phyloP scores from a whole-genome alignment of 2,113 vertebrate genomes.

The Meleagris gallopavo region DNA sequence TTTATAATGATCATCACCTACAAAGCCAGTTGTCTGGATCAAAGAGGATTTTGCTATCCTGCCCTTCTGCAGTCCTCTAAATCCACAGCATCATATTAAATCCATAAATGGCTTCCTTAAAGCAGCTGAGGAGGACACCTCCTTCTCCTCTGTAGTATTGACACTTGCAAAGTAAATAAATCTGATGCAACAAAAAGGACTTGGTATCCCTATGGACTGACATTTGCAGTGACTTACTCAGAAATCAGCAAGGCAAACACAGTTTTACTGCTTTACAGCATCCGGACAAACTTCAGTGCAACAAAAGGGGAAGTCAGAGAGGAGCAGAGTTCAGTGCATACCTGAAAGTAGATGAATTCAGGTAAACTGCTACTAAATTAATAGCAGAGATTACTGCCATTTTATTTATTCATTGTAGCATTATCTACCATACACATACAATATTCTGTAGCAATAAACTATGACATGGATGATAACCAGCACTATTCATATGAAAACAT shows the following conservation, averaged over 20 bases:
- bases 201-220: not conserved
- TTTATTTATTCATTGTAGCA: not conserved
- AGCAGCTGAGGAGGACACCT: not conserved
- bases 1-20: slow-evolving; percentile 10
- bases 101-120: slow-evolving; percentile 5
- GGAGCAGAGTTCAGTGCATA: not conserved
- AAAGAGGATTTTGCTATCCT: not conserved
- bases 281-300: not conserved
- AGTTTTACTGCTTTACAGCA: not conserved
- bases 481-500: not conserved
- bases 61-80: slow-evolving; percentile 16
- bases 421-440: not conserved
- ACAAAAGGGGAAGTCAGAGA: not conserved
- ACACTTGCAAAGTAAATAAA: slow-evolving; percentile 55
- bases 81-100: slow-evolving; percentile 19
- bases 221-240: not conserved
- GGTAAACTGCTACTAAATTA: not conserved
- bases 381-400: not conserved
- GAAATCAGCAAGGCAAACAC: not conserved
- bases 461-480: not conserved
- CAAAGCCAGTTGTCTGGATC: slow-evolving; percentile 1
- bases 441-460: not conserved
- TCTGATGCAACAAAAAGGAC: not conserved
- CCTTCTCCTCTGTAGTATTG: not conserved
- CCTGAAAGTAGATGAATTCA: not conserved